These are phyloP conservation scores for Sebastiscus albofasciatus DNA, from an alignment of 2,797 vertebrate genomes.

Conservation along the genomic window DNA sequence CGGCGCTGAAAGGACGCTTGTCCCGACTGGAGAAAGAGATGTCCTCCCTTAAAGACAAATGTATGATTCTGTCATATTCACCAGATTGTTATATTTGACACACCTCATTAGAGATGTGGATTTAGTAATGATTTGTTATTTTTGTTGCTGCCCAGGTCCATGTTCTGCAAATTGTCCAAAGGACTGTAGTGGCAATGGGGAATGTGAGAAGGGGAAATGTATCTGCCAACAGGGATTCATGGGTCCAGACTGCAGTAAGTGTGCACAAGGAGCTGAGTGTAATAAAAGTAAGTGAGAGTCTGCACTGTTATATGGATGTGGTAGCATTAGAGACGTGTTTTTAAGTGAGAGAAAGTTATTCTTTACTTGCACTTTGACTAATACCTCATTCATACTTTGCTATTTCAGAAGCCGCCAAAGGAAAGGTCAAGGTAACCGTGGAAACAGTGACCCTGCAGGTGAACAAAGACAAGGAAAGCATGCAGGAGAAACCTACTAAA, in stretches of 20 bases:
- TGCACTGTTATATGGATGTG: neutral
- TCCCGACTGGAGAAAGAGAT: slow-evolving; percentile 83
- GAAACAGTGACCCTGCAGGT: slow-evolving; percentile 54
- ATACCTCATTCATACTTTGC: slow-evolving; percentile 14
- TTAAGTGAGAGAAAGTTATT: neutral
- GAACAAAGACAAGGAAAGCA: slow-evolving; percentile 60
- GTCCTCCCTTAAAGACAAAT: slow-evolving; percentile 78
- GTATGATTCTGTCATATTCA: slow-evolving; percentile 54
- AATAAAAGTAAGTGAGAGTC: slow-evolving; percentile 63
- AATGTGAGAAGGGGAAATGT: slow-evolving; percentile 87
- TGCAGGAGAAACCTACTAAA: slow-evolving; percentile 51
- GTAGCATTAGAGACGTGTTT: neutral
- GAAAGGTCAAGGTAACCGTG: slow-evolving; percentile 49
- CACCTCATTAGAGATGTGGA: neutral
- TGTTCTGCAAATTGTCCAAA: slow-evolving; percentile 82
- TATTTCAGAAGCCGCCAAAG: slow-evolving; percentile 68
- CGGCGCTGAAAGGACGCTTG: slow-evolving; percentile 78
- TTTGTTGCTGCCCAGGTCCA: slow-evolving; percentile 72
- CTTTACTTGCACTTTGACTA: neutral
- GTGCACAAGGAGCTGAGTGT: slow-evolving; percentile 73
- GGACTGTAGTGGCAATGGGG: slow-evolving; percentile 84
- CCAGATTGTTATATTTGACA: neutral
- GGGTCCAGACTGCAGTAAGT: slow-evolving; percentile 84
- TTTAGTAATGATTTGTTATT: slow-evolving; percentile 1
- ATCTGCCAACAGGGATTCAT: slow-evolving; percentile 83